Evolutionary conservation across 2,888 invertebrate species (phyloP), one percentile per base, ranked within the genome.

Genomic region (Chrysina gloriosa): DNA sequence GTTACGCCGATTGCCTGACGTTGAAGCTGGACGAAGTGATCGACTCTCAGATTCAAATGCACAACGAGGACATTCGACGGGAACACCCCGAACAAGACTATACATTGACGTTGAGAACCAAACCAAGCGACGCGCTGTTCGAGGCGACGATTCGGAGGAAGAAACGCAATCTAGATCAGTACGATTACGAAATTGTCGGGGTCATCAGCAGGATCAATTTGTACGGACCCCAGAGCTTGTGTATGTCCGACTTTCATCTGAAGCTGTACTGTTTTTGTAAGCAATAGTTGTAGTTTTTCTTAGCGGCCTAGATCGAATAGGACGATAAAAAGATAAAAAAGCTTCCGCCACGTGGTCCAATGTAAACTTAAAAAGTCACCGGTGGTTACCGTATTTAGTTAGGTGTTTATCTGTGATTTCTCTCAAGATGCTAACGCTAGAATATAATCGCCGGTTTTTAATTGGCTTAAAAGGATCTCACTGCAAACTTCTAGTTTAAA

Each of bases 141-240:
- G 96, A 96, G 81, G 92, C 90, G 0, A 94, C 95, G 0, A 85
- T 95, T 3, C 83, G 89, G 21, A 81, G 48, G 31, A 29, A 29
- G 21, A 36, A 14, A n/a, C 2, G 5, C 21, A 19, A 16, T 14
- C 11, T 50, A n/a, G 27, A 63, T 7, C n/a, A 45, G 25, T 34
- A 54, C 19, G 21, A n/a, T 25, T 69, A 61, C 61, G 52, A 65
- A 31, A 80, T 93, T 1, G 84, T 90, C 0, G 95, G 94, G 16
- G 89, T 92, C 27, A 86, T 93, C 50, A 93, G 93, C 79, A 86
- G 94, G 58, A 86, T 93, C 61, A 94, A 94, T 81, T 84, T 91
- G 36, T 94, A 94, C 78, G 92, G 93, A n/a, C 86, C 89, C 63
- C 93, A 94, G 81, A 93, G 93, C 82, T 87, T 85, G 73, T 94